Conservation (phyloP, 2,113 vertebrate species). For the Melierax canorus region DNA sequence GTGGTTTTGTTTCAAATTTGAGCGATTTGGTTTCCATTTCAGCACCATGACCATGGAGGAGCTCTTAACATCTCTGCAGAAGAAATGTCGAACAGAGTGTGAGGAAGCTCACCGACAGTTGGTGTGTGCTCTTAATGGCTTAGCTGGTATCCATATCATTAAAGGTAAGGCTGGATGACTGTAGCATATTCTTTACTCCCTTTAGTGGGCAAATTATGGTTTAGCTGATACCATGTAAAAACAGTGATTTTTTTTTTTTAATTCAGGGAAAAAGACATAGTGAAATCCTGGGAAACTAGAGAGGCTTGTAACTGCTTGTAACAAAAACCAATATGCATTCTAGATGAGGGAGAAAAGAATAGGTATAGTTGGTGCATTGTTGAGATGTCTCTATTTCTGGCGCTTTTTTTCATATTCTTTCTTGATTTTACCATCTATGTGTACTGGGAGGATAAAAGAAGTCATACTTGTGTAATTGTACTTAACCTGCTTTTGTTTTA, state of each 20-base stretch:
- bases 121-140: slow-evolving; percentile 95
- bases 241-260: background rate
- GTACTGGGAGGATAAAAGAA: background rate
- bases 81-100: slow-evolving; percentile 95
- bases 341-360: background rate
- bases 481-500: background rate
- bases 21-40: slow-evolving; percentile 17
- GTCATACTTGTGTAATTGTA: background rate
- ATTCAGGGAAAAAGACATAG: background rate
- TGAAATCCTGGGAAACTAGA: background rate
- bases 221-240: background rate
- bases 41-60: slow-evolving; percentile 99
- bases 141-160: slow-evolving; percentile 98
- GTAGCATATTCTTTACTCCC: background rate
- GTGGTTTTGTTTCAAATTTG: background rate
- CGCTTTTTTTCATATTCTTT: background rate
- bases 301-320: background rate
- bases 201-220: background rate
- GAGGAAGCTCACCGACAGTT: slow-evolving; percentile 95
- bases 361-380: background rate
- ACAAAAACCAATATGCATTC: background rate
- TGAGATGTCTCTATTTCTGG: background rate
- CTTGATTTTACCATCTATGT: background rate
- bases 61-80: slow-evolving; percentile 92
- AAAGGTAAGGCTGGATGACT: slow-evolving; percentile 80